Percentiles rank a stretch among this genome's conserved stretches.
These are phyloP conservation scores for Drosophila neocordata DNA, from an alignment of 1,140 invertebrate genomes.

Conservation along the genomic window DNA sequence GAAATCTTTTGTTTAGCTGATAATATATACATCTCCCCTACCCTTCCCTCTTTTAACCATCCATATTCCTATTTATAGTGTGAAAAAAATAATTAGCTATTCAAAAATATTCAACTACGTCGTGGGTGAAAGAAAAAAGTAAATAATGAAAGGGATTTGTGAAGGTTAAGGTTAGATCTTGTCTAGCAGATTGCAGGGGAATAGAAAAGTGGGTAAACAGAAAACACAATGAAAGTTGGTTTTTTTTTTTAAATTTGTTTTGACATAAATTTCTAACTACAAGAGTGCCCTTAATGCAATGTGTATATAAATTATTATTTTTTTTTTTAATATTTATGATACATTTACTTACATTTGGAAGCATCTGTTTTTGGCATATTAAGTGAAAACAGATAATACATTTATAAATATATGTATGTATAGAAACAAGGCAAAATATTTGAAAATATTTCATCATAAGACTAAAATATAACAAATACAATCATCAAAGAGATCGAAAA, in stretches of 20 bases:
- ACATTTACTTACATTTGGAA: constrained; percentile 72
- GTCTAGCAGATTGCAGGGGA: neutral
- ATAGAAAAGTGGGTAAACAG: no score
- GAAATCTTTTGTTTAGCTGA: neutral
- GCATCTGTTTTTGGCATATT: constrained; percentile 71
- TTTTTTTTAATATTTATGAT: neutral
- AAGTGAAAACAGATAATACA: constrained; percentile 67
- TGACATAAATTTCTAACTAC: no score
- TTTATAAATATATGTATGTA: constrained; percentile 26
- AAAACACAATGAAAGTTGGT: neutral
- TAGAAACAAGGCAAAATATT: constrained; percentile 15
- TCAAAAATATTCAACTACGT: constrained; percentile 1
- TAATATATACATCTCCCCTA: neutral
- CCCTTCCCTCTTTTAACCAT: no score
- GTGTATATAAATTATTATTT: constrained; percentile 3
- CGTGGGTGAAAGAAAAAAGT: neutral
- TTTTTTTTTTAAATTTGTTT: no score
- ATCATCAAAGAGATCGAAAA: neutral
- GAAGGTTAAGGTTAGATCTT: neutral
- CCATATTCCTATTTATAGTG: constrained; percentile 2
- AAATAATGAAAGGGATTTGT: neutral
- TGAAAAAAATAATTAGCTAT: constrained; percentile 2
- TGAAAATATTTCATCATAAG: constrained; percentile 17
- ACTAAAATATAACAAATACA: constrained; percentile 14
- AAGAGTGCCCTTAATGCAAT: neutral